Evolutionary conservation across 2,888 invertebrate genomes (phyloP).

Genomic region (Philonicus albiceps): DNA sequence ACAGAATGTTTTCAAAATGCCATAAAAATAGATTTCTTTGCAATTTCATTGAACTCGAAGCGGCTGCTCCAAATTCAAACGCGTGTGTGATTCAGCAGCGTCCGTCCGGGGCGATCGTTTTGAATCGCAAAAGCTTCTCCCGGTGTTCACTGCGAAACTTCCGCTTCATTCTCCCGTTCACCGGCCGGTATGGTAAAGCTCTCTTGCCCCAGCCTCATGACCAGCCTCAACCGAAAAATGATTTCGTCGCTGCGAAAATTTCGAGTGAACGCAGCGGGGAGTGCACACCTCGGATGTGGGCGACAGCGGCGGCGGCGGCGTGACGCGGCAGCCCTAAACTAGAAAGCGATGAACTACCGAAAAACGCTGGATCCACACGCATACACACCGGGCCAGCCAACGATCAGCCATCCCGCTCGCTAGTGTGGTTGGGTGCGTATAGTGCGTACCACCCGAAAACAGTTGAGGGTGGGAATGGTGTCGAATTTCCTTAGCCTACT

Average conservation of each 20-base stretch:
- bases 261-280: background rate
- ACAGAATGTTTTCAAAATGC: background rate
- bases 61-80: background rate
- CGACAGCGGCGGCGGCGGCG: too few species aligned
- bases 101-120: background rate
- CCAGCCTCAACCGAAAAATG: conserved; percentile 27
- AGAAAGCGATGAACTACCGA: background rate
- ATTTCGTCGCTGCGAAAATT: background rate
- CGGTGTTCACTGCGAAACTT: background rate
- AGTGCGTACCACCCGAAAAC: background rate
- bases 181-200: too few species aligned
- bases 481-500: background rate
- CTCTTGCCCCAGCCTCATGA: background rate
- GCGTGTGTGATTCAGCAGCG: background rate
- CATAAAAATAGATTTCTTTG: background rate
- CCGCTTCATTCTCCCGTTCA: background rate
- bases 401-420: background rate
- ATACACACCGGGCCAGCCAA: background rate
- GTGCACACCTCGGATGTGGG: background rate
- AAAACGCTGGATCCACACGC: conserved; percentile 5
- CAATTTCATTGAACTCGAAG: background rate
- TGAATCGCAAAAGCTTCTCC: background rate
- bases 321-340: background rate
- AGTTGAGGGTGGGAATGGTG: conserved; percentile 16
- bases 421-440: background rate